phyloP scores from a whole-genome alignment of 2,113 vertebrate species.

The Spermophilus dauricus region DNA sequence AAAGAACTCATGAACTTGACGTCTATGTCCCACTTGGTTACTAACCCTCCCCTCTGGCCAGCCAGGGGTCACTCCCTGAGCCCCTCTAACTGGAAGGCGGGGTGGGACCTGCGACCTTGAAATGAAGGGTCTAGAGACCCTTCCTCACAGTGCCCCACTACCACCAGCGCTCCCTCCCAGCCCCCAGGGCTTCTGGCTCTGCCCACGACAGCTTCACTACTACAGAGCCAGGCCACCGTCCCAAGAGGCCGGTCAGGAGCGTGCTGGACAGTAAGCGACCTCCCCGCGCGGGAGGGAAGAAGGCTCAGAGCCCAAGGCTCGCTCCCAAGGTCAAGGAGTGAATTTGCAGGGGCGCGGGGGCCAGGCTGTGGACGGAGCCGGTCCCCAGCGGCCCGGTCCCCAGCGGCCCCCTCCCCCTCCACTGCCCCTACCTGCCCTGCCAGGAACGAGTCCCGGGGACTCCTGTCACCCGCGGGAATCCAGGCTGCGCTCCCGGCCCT shows the following conservation, averaged over 20 bases:
- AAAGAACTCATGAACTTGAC: neutral
- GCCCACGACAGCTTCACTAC: neutral
- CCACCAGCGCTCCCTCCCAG: neutral
- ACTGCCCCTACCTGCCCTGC: neutral
- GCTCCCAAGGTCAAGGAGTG: slow-evolving; percentile 72
- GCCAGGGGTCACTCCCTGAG: neutral
- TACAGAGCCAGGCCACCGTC: neutral
- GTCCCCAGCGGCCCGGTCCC: neutral
- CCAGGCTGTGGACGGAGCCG: neutral
- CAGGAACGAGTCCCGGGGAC: neutral
- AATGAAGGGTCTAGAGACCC: neutral
- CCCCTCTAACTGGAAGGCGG: neutral
- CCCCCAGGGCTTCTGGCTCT: neutral
- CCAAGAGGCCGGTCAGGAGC: neutral
- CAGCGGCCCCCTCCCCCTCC: neutral
- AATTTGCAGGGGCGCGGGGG: neutral
- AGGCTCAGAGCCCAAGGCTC: neutral
- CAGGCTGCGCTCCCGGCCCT: neutral
- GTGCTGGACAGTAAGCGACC: neutral
- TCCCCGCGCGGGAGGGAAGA: neutral
- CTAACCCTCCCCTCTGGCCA: neutral
- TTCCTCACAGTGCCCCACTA: neutral
- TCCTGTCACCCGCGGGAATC: too few relatives aligned
- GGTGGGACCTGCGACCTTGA: too few relatives aligned
- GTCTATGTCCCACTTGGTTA: neutral